Percentiles rank a stretch among this genome's conserved stretches.
phyloP scores from a whole-genome alignment of 1,140 invertebrate species.

The Zaprionus nigranus region DNA sequence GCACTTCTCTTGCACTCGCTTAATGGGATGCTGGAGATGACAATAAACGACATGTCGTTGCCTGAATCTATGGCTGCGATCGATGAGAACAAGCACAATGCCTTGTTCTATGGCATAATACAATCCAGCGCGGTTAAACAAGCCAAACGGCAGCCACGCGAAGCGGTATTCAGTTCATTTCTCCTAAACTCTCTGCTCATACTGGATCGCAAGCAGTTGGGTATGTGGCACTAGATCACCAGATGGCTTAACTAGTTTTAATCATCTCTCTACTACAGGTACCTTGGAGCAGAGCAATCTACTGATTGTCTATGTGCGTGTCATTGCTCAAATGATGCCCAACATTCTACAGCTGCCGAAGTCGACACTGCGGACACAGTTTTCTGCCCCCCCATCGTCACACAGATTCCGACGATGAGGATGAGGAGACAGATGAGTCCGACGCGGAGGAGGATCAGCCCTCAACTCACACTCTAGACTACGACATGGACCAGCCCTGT shows the following conservation, averaged over 20 bases:
- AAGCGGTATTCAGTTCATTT: constrained; percentile 71
- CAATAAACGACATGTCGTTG: neutral
- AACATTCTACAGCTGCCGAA: constrained; percentile 79
- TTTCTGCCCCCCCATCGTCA: constrained; percentile 81
- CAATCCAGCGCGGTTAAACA: constrained; percentile 8
- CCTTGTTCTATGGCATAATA: constrained; percentile 32
- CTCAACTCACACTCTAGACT: constrained; percentile 44
- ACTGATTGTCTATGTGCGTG: constrained; percentile 65
- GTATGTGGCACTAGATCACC: constrained; percentile 81
- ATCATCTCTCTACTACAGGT: constrained; percentile 9
- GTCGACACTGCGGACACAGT: constrained; percentile 61
- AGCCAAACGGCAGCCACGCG: constrained; percentile 12
- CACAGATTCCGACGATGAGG: constrained; percentile 85
- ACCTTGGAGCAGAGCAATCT: constrained; percentile 55
- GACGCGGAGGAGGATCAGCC: constrained; percentile 84
- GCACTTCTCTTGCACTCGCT: constrained; percentile 81
- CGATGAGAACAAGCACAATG: constrained; percentile 32
- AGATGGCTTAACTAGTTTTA: neutral
- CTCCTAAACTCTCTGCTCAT: constrained; percentile 88
- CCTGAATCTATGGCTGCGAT: neutral
- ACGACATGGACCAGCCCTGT: constrained; percentile 60
- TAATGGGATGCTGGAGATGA: constrained; percentile 37
- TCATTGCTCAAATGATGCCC: constrained; percentile 85
- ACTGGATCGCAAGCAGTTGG: constrained; percentile 88
- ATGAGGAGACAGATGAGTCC: constrained; percentile 85